These are phyloP conservation scores for Drosophila crucigera DNA, from an alignment of 2,888 invertebrate genomes.

Conservation along the genomic window DNA sequence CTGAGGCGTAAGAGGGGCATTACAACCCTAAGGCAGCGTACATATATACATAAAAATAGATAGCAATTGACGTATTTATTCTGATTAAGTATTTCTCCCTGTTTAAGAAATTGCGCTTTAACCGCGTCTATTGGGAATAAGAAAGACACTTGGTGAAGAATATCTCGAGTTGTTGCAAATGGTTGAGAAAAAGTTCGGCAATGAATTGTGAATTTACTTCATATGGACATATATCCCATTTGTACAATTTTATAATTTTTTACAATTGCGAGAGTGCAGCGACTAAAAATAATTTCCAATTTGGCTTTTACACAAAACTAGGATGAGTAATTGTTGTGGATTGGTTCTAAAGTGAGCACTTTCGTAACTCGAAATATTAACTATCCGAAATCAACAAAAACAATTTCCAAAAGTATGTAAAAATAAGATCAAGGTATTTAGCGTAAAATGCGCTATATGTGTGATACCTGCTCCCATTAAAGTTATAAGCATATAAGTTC, in stretches of 20 bases:
- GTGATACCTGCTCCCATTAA: too few species aligned
- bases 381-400: too few species aligned
- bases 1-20: neutral
- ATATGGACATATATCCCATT: neutral
- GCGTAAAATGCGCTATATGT: too few species aligned
- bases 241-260: neutral
- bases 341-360: too few species aligned
- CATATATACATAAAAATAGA: slow-evolving; percentile 38
- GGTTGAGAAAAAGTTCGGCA: neutral
- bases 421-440: too few species aligned
- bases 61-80: slow-evolving; percentile 45
- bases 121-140: neutral
- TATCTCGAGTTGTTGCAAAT: neutral
- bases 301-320: too few species aligned
- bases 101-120: neutral
- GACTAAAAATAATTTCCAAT: too few species aligned
- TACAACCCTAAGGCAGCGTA: neutral
- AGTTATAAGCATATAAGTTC: neutral
- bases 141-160: neutral
- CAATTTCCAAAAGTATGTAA: too few species aligned
- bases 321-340: too few species aligned
- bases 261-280: neutral
- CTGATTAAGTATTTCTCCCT: slow-evolving; percentile 5
- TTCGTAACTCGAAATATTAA: too few species aligned
- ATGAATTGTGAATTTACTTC: neutral